Evolutionary conservation across 2,888 invertebrate genomes (phyloP).

Genomic region (Trissoscelio sp.): DNA sequence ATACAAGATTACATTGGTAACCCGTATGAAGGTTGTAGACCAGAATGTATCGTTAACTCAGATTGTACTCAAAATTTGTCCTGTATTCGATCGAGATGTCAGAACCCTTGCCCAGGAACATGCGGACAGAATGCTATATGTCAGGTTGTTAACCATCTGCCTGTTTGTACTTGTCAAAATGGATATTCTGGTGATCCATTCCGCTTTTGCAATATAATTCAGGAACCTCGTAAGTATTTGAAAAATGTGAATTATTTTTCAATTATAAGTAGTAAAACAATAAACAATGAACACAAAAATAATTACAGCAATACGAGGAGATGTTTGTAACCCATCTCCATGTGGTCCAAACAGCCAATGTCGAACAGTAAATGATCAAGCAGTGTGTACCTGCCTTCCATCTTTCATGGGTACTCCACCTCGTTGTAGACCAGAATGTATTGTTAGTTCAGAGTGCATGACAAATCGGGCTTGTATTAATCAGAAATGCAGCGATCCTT

Average conservation of each 20-base stretch:
- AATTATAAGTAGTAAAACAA: slow-evolving; percentile 81
- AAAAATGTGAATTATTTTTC: too few species aligned
- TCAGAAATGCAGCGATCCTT: slow-evolving; percentile 91
- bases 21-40: too few species aligned
- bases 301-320: slow-evolving; percentile 65
- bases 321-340: slow-evolving; percentile 85
- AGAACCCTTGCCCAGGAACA: slow-evolving; percentile 91
- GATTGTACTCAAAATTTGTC: slow-evolving; percentile 90
- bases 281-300: slow-evolving; percentile 4
- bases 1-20: slow-evolving; percentile 88
- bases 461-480: slow-evolving; percentile 86
- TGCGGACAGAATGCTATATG: slow-evolving; percentile 92
- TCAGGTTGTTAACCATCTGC: slow-evolving; percentile 92
- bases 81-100: slow-evolving; percentile 90
- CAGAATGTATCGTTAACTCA: slow-evolving; percentile 91
- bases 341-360: too few species aligned
- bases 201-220: slow-evolving; percentile 85
- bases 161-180: slow-evolving; percentile 92
- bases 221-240: slow-evolving; percentile 78
- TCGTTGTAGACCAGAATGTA: slow-evolving; percentile 88
- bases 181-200: slow-evolving; percentile 93
- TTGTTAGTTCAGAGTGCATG: slow-evolving; percentile 86
- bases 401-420: slow-evolving; percentile 87
- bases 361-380: slow-evolving; percentile 86
- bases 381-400: slow-evolving; percentile 87